Evolutionary conservation across 2,888 invertebrate species (phyloP), one percentile per base, ranked within the genome.

Genomic region (Willowsia nigromaculata): DNA sequence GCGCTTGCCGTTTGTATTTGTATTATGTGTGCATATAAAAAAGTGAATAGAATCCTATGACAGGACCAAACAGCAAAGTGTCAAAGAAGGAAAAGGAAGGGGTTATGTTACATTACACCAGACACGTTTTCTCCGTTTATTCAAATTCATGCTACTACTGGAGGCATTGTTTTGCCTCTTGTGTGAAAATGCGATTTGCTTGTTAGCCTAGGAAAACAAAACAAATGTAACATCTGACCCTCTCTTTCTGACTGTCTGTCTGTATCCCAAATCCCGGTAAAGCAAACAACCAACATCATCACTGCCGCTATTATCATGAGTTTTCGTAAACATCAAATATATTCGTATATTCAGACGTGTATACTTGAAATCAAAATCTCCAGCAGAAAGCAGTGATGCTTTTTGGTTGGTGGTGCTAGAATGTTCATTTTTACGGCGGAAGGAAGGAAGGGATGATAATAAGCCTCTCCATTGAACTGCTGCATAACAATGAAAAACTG

Each of bases 161-260:
- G 37, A 33, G 74, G 82, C 76, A 83, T 88, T 88, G 88, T 88
- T 88, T 88, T 88, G 88, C 83, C 83, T 88, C 76, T 83, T 88
- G 88, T 88, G 88, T 88, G 88, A 88, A 88, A 88, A 88, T 88
- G 88, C 88, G 88, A 88, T 88, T 88, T 88, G 83, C 88, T 88
- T 88, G 88, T 88, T 88, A 88, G 74, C 76, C 88, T 59, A 83
- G 65, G 76, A 88, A 88, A 83, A 83, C 88, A 88, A 83, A 88
- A 88, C 88, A 88, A 82, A 76, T 83, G 76, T 83, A 88, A 76
- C 88, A 88, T 88, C 88, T 88, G 88, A 88, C 88, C 88, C 88
- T 83, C 65, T 78, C 78, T 78, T 40, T 80, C 80, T 40, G 6
- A 59, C 78, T 30, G 76, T 50, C 76, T 76, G 76, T 76, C 76